A percentile compares a stretch with the other conserved stretches of the same genome.
Evolutionary conservation across 2,113 vertebrate species (phyloP).

Genomic region (Mustelus asterias): DNA sequence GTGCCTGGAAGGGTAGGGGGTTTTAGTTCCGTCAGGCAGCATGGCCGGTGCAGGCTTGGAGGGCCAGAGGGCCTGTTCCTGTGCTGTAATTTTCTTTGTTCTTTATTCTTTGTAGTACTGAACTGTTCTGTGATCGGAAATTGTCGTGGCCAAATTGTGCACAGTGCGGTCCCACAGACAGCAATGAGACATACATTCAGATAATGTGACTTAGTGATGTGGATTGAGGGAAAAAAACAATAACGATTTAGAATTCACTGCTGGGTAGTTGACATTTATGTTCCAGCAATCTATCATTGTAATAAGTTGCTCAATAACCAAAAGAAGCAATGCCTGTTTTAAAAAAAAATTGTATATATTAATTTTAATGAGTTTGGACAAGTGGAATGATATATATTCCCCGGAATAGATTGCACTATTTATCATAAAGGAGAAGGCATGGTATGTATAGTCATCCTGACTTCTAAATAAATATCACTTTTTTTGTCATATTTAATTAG

Average conservation of each 20-base stretch:
- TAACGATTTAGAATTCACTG: not conserved
- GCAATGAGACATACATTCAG: not conserved
- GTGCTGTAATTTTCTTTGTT: no score
- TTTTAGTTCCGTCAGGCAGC: no score
- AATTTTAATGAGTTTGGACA: not conserved
- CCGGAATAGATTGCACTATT: slow-evolving; percentile 7
- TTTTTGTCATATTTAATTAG: not conserved
- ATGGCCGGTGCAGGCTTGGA: no score
- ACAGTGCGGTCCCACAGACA: not conserved
- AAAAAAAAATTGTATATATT: not conserved
- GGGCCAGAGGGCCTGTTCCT: no score
- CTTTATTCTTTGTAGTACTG: no score
- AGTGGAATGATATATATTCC: not conserved
- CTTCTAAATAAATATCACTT: not conserved
- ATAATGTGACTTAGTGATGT: not conserved
- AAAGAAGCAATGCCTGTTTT: not conserved
- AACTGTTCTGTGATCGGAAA: not conserved
- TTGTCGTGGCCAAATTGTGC: not conserved
- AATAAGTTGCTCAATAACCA: slow-evolving; percentile 18
- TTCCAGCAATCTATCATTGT: not conserved
- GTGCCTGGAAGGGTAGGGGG: no score
- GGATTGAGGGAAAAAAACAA: not conserved
- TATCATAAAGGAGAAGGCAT: slow-evolving; percentile 8
- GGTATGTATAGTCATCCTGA: not conserved
- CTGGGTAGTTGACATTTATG: not conserved